Conservation (phyloP, 2,113 vertebrate genomes). For the Tachycineta bicolor region DNA sequence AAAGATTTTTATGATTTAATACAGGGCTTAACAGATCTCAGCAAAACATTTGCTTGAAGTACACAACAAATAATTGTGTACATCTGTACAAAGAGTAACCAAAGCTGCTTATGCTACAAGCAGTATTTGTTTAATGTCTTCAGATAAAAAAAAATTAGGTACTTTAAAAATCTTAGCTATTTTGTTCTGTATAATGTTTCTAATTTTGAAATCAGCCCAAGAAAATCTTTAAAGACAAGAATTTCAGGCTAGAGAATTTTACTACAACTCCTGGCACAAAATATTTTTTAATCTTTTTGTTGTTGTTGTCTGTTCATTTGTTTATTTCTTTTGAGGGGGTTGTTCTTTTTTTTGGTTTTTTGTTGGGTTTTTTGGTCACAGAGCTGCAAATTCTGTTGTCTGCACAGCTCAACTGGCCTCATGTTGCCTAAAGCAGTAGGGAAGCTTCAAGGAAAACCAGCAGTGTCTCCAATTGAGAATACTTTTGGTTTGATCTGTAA, state of each 20-base stretch:
- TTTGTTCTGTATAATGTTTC: background rate
- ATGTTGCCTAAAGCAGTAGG: background rate
- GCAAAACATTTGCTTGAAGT: background rate
- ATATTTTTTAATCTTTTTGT: rapidly evolving
- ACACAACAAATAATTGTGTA: background rate
- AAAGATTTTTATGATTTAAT: background rate
- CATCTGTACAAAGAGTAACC: background rate
- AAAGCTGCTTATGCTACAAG: background rate
- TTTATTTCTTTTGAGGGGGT: background rate
- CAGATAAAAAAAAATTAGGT: background rate
- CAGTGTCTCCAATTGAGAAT: background rate
- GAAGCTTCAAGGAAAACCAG: background rate
- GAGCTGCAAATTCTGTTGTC: background rate
- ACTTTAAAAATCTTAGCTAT: background rate
- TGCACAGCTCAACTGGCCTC: background rate
- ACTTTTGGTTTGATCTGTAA: background rate
- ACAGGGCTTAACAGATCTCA: background rate
- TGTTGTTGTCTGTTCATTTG: background rate
- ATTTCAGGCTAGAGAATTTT: background rate
- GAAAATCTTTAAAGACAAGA: background rate
- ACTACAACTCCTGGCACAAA: background rate
- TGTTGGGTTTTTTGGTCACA: background rate
- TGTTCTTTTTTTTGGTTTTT: background rate
- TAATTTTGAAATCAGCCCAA: background rate
- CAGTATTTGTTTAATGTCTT: background rate